phyloP scores from a whole-genome alignment of 2,888 invertebrate genomes.

The Congeria kusceri region DNA sequence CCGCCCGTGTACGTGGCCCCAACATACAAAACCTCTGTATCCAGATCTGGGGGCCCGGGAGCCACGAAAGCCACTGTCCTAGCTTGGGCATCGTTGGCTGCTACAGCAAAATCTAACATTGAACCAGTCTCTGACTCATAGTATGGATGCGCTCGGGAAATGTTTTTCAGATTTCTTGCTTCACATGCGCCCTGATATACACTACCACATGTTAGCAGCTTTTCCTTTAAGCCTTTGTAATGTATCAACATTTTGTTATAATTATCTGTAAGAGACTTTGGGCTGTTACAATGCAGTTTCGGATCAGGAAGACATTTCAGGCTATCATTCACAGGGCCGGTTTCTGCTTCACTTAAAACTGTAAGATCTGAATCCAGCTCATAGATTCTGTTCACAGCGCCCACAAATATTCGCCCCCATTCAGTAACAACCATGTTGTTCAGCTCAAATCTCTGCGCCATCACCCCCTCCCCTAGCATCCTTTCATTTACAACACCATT shows the following conservation, averaged over 20 bases:
- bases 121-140: slow-evolving; percentile 61
- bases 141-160: slow-evolving; percentile 64
- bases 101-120: slow-evolving; percentile 87
- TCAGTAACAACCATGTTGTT: slow-evolving; percentile 62
- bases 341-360: slow-evolving; percentile 89
- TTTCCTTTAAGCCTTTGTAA: slow-evolving; percentile 64
- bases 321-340: slow-evolving; percentile 91
- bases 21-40: slow-evolving; percentile 92
- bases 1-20: slow-evolving; percentile 90
- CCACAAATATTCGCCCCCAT: slow-evolving; percentile 89
- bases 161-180: slow-evolving; percentile 73
- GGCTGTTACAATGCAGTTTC: slow-evolving; percentile 60
- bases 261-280: slow-evolving; percentile 73
- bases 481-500: slow-evolving; percentile 38
- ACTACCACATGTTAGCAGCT: slow-evolving; percentile 83
- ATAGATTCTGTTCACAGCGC: slow-evolving; percentile 96
- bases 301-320: slow-evolving; percentile 90
- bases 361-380: slow-evolving; percentile 95
- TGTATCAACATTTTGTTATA: slow-evolving; percentile 81
- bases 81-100: slow-evolving; percentile 97
- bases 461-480: slow-evolving; percentile 53
- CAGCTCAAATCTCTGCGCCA: slow-evolving; percentile 45
- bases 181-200: slow-evolving; percentile 82
- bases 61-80: slow-evolving; percentile 98
- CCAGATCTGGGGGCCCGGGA: slow-evolving; percentile 87